Evolutionary conservation across 1,140 invertebrate genomes (phyloP), one percentile per base, ranked within the genome.

Genomic region (Heliconius melpomene): DNA sequence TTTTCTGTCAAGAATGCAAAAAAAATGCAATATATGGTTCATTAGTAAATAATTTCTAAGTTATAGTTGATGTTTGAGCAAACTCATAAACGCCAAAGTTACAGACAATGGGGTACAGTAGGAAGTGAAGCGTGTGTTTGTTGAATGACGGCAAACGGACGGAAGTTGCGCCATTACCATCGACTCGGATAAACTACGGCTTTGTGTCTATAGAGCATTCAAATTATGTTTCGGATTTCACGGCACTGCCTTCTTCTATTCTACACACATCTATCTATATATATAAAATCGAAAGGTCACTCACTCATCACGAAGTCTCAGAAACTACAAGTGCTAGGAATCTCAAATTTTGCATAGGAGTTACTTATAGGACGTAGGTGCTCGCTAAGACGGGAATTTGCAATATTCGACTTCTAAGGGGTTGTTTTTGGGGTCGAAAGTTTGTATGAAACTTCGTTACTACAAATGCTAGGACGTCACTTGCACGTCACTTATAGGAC

Each of bases 151-250:
- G 20, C 29, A 8, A 8, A 38, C 36, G 71, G 32, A 36, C 29
- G 71, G 71, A 72, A 72, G 71, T 72, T 32, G 70, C 8, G 70
- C 13, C 32, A 23, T 20, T 72, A 72, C 29, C 70, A 38, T 72
- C 36, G 71, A 38, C 71, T 72, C 36, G 71, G 71, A 72, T 71
- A 46, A 26, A 70, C 36, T 29, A 9, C 29, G 11, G 60, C 60
- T 66, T 16, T 66, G 60, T 66, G 11, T 29, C 11, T 13, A 7
- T 29, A 23, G 2, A 26, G 26, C 23, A 26, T 13, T 5, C 5
- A 29, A 2, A 29, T 66, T 16, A 26, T 66, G 60, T 29, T 60
- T 66, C 60, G 26, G 60, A 66, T 66, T 66, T 29, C 26, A 11
- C 11, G 29, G 2, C 54, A 57, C 54, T n/a, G 54, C 54, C 1